These are phyloP conservation scores for Boloria euphrosyne DNA, from an alignment of 2,888 invertebrate species.

Conservation along the genomic window DNA sequence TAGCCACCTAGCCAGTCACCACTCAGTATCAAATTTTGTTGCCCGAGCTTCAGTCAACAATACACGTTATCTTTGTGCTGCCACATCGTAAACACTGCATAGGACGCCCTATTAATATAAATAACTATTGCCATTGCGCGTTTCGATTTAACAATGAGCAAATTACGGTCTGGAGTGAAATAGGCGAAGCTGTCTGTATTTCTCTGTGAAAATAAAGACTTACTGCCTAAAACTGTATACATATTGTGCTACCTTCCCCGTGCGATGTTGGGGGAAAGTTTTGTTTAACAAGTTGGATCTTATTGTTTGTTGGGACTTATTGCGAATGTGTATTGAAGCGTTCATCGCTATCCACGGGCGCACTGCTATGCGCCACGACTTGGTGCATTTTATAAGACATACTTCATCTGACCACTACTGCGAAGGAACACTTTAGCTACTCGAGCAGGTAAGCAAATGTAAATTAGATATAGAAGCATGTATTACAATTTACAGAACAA, in stretches of 20 bases:
- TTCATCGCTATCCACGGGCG: conserved; percentile 82
- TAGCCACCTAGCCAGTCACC: background rate
- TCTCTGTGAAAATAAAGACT: conserved; percentile 41
- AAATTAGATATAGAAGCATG: background rate
- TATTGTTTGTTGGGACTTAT: conserved; percentile 70
- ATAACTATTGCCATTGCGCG: conserved; percentile 42
- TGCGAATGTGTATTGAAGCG: conserved; percentile 82
- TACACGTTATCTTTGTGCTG: conserved; percentile 57
- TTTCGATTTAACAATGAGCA: conserved; percentile 62
- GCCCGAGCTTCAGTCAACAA: conserved; percentile 51
- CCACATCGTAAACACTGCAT: conserved; percentile 52
- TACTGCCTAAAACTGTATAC: conserved; percentile 60
- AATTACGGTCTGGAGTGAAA: conserved; percentile 77
- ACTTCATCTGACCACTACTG: conserved; percentile 90
- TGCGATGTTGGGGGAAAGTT: conserved; percentile 75
- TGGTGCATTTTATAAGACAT: conserved; percentile 88
- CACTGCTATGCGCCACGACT: conserved; percentile 90
- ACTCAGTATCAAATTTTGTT: conserved; percentile 53
- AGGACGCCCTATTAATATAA: conserved; percentile 37
- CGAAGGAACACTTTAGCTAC: conserved; percentile 82
- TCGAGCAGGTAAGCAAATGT: conserved; percentile 22
- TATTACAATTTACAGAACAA: background rate
- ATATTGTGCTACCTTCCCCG: conserved; percentile 66
- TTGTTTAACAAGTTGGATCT: conserved; percentile 69
- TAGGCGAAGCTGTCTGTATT: conserved; percentile 47